phyloP scores from a whole-genome alignment of 2,888 invertebrate genomes.

The Herminia tarsipennalis region DNA sequence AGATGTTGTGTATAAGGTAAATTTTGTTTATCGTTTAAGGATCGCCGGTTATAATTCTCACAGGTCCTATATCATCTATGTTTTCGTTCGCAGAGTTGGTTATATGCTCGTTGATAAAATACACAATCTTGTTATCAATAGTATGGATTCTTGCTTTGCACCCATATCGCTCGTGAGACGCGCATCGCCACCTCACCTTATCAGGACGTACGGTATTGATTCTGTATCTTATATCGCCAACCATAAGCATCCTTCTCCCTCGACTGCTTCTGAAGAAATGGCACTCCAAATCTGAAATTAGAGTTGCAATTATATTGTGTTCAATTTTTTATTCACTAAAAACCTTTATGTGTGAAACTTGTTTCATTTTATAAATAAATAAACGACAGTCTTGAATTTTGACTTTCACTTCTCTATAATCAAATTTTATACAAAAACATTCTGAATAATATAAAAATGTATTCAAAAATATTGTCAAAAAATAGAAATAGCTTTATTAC shows the following conservation, averaged over 20 bases:
- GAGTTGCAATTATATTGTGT: too few species aligned
- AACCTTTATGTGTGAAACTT: too few species aligned
- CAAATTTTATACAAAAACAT: too few species aligned
- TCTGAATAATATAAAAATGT: too few species aligned
- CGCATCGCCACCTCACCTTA: constrained; percentile 50
- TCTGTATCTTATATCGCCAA: constrained; percentile 40
- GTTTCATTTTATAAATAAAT: too few species aligned
- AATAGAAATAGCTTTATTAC: too few species aligned
- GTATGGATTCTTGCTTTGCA: constrained; percentile 50
- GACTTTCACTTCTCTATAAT: too few species aligned
- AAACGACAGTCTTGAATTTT: too few species aligned
- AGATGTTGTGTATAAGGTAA: too few species aligned
- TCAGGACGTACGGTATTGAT: constrained; percentile 32
- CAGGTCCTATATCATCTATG: background rate
- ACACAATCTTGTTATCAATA: constrained; percentile 32
- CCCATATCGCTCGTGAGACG: constrained; percentile 43
- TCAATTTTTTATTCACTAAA: too few species aligned
- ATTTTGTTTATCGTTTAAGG: too few species aligned
- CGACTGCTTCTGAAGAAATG: constrained; percentile 34
- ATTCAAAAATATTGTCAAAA: too few species aligned
- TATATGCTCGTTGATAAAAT: constrained; percentile 31
- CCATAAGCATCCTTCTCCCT: constrained; percentile 35
- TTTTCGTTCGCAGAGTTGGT: background rate
- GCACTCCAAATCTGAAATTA: constrained; percentile 18
- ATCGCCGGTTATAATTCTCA: background rate